Evolutionary conservation across 2,888 invertebrate species (phyloP).

Genomic region (Napeogenes inachia): DNA sequence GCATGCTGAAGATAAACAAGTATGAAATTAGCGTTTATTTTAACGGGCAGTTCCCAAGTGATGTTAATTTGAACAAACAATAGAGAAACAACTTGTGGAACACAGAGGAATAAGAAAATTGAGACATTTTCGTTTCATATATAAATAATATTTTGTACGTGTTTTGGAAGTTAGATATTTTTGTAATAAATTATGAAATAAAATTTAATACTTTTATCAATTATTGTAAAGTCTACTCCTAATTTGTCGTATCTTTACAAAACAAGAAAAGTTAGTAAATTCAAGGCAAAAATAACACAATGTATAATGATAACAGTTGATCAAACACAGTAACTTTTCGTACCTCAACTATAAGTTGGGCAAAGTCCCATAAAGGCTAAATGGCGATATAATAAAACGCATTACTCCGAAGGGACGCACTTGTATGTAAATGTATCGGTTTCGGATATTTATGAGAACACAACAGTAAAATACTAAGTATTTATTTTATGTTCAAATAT

Average conservation of each 20-base stretch:
- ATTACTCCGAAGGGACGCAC: constrained; percentile 14
- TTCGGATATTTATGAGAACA: constrained; percentile 9
- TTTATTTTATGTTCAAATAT: background rate
- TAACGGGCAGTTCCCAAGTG: constrained; percentile 7
- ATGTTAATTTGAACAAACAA: constrained; percentile 14
- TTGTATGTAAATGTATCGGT: constrained; percentile 15
- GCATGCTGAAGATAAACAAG: background rate
- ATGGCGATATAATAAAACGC: constrained; percentile 16
- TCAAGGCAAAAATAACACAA: too few species aligned
- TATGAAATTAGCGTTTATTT: constrained; percentile 1
- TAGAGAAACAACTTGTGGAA: constrained; percentile 3
- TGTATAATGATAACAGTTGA: too few species aligned
- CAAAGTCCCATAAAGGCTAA: constrained; percentile 1
- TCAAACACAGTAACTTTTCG: background rate
- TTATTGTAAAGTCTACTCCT: too few species aligned
- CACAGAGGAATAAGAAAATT: background rate
- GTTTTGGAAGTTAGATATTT: too few species aligned
- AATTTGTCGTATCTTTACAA: too few species aligned
- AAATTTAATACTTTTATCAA: too few species aligned
- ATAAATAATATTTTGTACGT: background rate
- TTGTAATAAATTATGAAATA: too few species aligned
- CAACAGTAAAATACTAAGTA: constrained; percentile 7
- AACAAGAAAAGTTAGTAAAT: too few species aligned
- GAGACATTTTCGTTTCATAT: background rate
- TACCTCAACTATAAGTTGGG: background rate